Percentiles rank a stretch among this genome's conserved stretches.
phyloP scores from a whole-genome alignment of 2,888 invertebrate species.

The Geophilus truncorum region DNA sequence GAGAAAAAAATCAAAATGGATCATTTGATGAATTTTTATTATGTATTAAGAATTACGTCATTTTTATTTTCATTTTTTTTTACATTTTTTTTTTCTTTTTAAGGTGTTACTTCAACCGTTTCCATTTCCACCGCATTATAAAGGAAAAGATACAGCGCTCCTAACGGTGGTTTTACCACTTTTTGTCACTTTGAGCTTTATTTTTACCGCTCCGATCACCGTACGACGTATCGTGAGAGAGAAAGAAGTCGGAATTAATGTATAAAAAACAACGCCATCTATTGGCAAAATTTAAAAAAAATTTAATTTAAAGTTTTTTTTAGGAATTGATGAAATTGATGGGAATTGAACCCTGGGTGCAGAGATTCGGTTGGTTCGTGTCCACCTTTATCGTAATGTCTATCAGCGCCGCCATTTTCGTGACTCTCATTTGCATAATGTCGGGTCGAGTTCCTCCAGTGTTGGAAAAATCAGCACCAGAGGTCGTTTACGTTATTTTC shows the following conservation, averaged over 20 bases:
- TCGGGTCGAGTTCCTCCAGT: neutral
- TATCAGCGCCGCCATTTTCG: neutral
- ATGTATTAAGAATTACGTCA: neutral
- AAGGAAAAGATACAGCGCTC: neutral
- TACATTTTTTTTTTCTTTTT: neutral
- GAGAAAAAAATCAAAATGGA: neutral
- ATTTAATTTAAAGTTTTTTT: too few relatives aligned
- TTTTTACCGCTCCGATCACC: neutral
- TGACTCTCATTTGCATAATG: neutral
- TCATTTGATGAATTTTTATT: neutral
- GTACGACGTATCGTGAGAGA: neutral
- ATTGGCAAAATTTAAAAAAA: neutral
- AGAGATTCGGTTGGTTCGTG: slow-evolving; percentile 10
- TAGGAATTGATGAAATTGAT: slow-evolving; percentile 29
- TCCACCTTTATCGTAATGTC: neutral
- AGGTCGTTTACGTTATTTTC: neutral
- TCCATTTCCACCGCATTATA: neutral
- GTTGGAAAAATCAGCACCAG: neutral
- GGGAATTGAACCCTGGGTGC: neutral
- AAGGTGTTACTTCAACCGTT: neutral
- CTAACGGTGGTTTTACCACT: neutral
- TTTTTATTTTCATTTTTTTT: neutral
- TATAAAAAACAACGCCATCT: neutral
- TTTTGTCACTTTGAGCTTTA: neutral
- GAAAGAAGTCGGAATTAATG: slow-evolving; percentile 23